Evolutionary conservation across 2,888 invertebrate genomes (phyloP), one percentile per base, ranked within the genome.

Genomic region (Caenorhabditis sp.): DNA sequence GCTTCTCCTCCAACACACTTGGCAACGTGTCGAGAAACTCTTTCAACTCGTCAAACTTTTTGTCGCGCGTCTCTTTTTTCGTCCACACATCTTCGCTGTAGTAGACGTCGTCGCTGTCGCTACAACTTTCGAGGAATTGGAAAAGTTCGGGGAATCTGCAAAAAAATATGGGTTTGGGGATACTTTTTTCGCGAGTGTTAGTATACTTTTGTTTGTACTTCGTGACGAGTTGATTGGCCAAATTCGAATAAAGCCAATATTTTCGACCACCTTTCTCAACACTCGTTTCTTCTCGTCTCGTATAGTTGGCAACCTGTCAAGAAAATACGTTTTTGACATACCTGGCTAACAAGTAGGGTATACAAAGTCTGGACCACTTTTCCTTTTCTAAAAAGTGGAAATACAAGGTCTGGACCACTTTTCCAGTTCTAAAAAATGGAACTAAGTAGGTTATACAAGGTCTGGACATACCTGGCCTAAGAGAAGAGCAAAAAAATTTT

Each of bases 121-220:
- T 69, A n/a, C 82, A 78, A 14, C 74, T 73, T 0, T 89, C 87
- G 31, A 94, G 89, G 80, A 89, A 90, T 49, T 92, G 90, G 85
- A 95, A 92, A 23, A 97, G 88, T 19, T 92, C 91, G 0, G 94
- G 94, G 89, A 92, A 95, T 70, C 89, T 88, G 64, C 17, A 71
- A 21, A 37, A 53, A 26, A 17, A 14, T 53, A 24, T 55, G 10
- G 21, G 6, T 51, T n/a, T 19, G 24, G 6, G 24, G 24, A 24
- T 19, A 57, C 8, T 55, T 31, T 31, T 4, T 31, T 31, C 10
- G 1, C 19, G 1, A 62, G 10, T 23, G 21, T 12, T 37, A 36
- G 24, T 84, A 80, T 77, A 89, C 88, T 91, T 89, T 0, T 89
- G 85, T 76, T 92, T 91, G 88, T 94, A 97, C 1, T 90, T 89